Base-by-base conservation (phyloP, 1,140 invertebrate species). In the Holcopasites calliopsidis region DNA sequence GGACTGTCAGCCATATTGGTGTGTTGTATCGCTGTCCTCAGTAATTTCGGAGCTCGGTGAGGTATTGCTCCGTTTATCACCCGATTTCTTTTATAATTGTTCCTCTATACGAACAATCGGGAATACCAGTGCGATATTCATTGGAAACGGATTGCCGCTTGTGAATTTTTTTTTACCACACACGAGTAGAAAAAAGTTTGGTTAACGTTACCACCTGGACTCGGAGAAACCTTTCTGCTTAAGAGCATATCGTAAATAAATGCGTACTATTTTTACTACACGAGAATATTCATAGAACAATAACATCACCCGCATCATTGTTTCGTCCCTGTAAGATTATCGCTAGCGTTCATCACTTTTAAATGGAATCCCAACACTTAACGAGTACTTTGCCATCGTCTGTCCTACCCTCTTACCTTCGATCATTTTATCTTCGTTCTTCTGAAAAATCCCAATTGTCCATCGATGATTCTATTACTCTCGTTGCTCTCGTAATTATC, bases 1-100 rank as follows among this genome's bases (percentile, higher is more conserved):
- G 86, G 86, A 76, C 70, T 77, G 89, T 90, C 90, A 87, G 91
- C 91, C 91, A 92, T 92, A 92, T 92, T 92, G 91, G 90, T 92
- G 90, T 92, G 88, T 91, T 92, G 89, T 91, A 91, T 92, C 89
- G 88, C 90, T 91, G 87, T 85, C 83, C 83, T 88, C 87, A 88
- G 89, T 89, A 89, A 85, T 91, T 91, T 87, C 79, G 82, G 87
- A 90, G 87, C 77, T 87, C 80, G 88, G 88, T 87, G 87, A 92
- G 89, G 90, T 90, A 91, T 90, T 87, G 84, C 35, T 74, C 50
- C 10, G 13, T 54, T 66, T 11, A 21, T 52, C 16, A 13, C 26
- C 54, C 35, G 38, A 26, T 58, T 23, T 6, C 7, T 35, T 10
- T 47, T 6, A 21, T 42, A 49, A 11, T 11, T 31, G 23, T 68